These are phyloP conservation scores for Blera fallax DNA, from an alignment of 2,888 invertebrate species.

Conservation along the genomic window DNA sequence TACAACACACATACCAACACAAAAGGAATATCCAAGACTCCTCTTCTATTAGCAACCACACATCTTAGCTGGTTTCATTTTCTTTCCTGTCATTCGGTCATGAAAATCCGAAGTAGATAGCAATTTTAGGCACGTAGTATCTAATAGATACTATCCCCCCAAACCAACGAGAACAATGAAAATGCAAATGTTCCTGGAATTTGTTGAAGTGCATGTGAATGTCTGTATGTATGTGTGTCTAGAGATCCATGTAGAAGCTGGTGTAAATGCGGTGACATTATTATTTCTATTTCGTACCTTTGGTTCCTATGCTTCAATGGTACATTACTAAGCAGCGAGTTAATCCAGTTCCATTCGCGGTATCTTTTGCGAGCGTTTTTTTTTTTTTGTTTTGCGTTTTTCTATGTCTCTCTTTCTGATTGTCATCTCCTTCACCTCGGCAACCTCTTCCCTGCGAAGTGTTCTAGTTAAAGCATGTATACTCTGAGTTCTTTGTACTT, in stretches of 20 bases:
- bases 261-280: conserved; percentile 71
- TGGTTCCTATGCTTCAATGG: conserved; percentile 25
- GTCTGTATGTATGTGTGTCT: not conserved
- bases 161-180: conserved; percentile 50
- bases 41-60: conserved; percentile 6
- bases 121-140: conserved; percentile 69
- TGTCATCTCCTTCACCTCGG: conserved; percentile 61
- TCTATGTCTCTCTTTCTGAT: conserved; percentile 40
- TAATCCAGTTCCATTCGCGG: conserved; percentile 63
- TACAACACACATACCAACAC: conserved; percentile 28
- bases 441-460: conserved; percentile 36
- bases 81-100: conserved; percentile 30
- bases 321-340: conserved; percentile 54
- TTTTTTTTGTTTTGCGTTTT: conserved; percentile 2
- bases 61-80: not conserved
- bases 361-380: conserved; percentile 44
- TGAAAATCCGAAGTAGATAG: conserved; percentile 46
- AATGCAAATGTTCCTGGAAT: conserved; percentile 65
- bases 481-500: conserved; percentile 63
- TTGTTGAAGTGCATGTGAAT: not conserved
- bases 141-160: conserved; percentile 45
- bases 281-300: conserved; percentile 46
- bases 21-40: not conserved
- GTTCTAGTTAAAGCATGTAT: not conserved
- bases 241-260: conserved; percentile 44